Percentiles rank a stretch among this genome's conserved stretches.
Conservation (phyloP, 2,797 vertebrate genomes). For the Galago senegalensis region DNA sequence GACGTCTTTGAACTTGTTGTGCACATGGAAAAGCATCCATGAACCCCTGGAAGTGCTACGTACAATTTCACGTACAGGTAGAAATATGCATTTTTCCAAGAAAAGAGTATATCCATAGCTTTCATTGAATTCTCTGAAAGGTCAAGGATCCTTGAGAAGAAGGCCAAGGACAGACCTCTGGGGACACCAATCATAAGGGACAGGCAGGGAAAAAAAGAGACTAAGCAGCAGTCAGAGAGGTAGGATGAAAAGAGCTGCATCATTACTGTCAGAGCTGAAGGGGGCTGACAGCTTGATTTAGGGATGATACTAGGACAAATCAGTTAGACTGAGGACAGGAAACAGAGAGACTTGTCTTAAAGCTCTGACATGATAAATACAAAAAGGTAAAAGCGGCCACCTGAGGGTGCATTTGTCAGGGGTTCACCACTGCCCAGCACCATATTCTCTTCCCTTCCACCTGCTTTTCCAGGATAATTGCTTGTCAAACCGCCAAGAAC, state of each 20-base stretch:
- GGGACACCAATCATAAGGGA: neutral
- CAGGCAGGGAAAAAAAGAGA: neutral
- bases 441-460: neutral
- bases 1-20: neutral
- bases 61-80: neutral
- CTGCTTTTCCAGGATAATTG: neutral
- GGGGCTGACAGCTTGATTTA: neutral
- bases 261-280: neutral
- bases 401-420: neutral
- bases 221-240: neutral
- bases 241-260: neutral
- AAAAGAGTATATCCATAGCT: constrained; percentile 32
- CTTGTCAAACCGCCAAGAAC: neutral
- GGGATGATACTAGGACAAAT: neutral
- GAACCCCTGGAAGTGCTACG: neutral
- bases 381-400: neutral
- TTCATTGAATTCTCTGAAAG: constrained; percentile 45
- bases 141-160: constrained; percentile 3
- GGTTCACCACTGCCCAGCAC: neutral
- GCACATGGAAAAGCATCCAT: neutral
- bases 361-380: neutral
- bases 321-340: neutral
- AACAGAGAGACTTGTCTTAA: neutral
- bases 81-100: constrained; percentile 19
- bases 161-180: neutral